A percentile compares a stretch with the other conserved stretches of the same genome.
Conservation (phyloP, 2,888 invertebrate genomes). For the Allolobophora icterica region DNA sequence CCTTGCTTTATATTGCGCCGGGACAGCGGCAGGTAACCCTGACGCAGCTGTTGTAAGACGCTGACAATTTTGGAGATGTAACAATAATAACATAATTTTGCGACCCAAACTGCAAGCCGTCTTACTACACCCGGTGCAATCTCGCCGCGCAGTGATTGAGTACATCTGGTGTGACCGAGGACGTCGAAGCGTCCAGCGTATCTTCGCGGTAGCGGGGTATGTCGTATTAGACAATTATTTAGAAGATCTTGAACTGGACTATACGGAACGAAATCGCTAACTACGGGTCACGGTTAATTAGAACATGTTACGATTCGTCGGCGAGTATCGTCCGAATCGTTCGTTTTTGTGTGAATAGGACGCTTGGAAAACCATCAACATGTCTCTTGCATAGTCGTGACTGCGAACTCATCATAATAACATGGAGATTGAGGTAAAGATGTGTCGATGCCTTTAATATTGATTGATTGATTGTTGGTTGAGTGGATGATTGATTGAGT, state of each 20-base stretch:
- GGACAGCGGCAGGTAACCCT: too few species aligned
- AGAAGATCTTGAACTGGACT: background rate
- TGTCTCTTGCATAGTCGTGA: background rate
- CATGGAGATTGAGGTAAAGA: slow-evolving; percentile 17
- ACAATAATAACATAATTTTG: too few species aligned
- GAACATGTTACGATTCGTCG: background rate
- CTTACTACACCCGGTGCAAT: background rate
- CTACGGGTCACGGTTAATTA: background rate
- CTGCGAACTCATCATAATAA: background rate
- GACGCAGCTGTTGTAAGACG: too few species aligned
- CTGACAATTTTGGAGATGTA: too few species aligned
- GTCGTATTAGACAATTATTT: background rate
- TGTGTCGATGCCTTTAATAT: background rate
- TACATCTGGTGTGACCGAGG: background rate
- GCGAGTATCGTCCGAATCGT: background rate
- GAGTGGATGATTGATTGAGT: background rate
- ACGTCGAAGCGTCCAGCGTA: background rate
- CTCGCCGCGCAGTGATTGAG: background rate
- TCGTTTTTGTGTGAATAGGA: background rate
- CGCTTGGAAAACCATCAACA: background rate
- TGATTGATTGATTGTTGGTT: background rate
- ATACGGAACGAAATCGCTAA: background rate
- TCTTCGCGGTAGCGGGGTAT: background rate
- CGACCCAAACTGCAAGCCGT: too few species aligned
- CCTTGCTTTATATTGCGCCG: too few species aligned